These are phyloP conservation scores for Tonatia bakeri DNA, from an alignment of 2,113 vertebrate species.

Conservation along the genomic window DNA sequence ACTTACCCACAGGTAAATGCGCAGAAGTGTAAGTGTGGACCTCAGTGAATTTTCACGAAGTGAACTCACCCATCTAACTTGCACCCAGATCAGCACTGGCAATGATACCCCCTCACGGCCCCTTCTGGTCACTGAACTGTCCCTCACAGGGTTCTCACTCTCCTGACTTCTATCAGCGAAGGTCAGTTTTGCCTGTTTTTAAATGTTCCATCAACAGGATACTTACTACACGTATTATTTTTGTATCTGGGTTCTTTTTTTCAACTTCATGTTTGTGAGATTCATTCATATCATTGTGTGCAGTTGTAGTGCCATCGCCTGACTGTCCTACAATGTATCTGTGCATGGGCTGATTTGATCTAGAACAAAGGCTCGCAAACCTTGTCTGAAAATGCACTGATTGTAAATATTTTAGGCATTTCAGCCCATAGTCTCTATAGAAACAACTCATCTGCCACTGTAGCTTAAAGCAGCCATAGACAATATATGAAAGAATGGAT, in stretches of 20 bases:
- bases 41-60: neutral
- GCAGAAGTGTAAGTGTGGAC: too few species aligned
- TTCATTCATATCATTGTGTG: neutral
- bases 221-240: neutral
- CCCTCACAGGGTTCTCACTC: neutral
- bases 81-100: neutral
- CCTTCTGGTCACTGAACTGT: too few species aligned
- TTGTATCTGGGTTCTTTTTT: neutral
- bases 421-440: neutral
- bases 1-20: neutral
- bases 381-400: neutral
- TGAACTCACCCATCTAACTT: neutral
- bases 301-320: too few species aligned
- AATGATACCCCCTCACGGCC: neutral
- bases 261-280: neutral
- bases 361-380: neutral
- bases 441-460: neutral
- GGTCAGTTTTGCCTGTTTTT: neutral
- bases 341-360: neutral
- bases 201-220: neutral
- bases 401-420: neutral
- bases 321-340: too few species aligned
- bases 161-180: neutral
- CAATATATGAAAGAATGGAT: neutral
- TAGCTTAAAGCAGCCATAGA: neutral